Percentiles rank a stretch among this genome's conserved stretches.
phyloP scores from a whole-genome alignment of 2,113 vertebrate species.

The Coturnix japonica region DNA sequence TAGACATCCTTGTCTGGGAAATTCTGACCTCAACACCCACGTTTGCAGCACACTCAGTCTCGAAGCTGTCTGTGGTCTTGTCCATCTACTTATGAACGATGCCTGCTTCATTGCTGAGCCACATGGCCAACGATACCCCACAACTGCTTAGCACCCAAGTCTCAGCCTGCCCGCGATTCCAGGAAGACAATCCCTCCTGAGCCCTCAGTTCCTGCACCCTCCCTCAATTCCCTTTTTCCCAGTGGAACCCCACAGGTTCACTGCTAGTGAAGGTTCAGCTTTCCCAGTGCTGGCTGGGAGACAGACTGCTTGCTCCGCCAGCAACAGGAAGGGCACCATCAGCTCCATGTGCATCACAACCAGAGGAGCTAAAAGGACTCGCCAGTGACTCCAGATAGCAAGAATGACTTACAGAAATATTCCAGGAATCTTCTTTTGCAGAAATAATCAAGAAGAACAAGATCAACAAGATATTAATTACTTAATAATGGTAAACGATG shows the following conservation, averaged over 20 bases:
- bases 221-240: not conserved
- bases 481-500: not conserved
- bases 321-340: not conserved
- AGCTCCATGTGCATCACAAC: not conserved
- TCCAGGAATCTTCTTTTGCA: not conserved
- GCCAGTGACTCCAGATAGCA: not conserved
- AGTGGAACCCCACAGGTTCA: not conserved
- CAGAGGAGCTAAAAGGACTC: not conserved
- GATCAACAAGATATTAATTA: not conserved
- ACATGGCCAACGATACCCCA: not conserved
- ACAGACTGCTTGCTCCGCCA: not conserved
- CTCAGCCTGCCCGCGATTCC: not conserved
- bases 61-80: not conserved
- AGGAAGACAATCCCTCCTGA: not conserved
- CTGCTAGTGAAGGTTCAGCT: not conserved
- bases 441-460: not conserved
- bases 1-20: constrained; percentile 27
- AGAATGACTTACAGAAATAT: not conserved
- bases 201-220: not conserved
- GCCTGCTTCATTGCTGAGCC: not conserved
- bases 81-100: not conserved
- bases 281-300: not conserved
- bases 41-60: not conserved
- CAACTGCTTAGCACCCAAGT: not conserved
- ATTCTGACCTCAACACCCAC: not conserved